Evolutionary conservation across 2,888 invertebrate genomes (phyloP), one percentile per base, ranked within the genome.

Genomic region (Flabesymbios commensalis): DNA sequence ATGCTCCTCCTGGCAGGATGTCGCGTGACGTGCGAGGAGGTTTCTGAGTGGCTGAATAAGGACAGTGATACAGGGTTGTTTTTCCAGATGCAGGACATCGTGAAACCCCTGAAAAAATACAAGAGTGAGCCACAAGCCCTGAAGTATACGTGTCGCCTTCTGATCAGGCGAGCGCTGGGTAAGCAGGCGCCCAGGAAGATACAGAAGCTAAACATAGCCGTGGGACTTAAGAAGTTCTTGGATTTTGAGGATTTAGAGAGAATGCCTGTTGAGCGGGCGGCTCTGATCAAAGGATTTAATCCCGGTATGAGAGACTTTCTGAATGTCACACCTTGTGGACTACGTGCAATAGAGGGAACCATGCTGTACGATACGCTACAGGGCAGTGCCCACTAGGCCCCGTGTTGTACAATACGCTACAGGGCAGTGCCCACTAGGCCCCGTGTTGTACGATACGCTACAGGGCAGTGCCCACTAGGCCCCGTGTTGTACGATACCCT

Each of bases 1-100:
- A 51, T 63, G 56, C 57, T 63, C 4, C 57, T 63, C 14, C n/a
- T 56, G n/a, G 63, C 63, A 22, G 63, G 63, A n/a, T 22, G 22
- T 29, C 17, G 24, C 14, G 56, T 61, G 5, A 28, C 56, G 22
- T 31, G 36, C n/a, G 24, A 39, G 7, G 61, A 61, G 26, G 19
- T 60, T 24, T 24, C 41, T n/a, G 41, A 57, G 10, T 63, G 63
- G 63, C 54, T 54, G 31, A 32, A 47, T 41, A 28, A 24, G 51
- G 48, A 48, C 47, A 51, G 42, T 36, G 39, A 61, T 39, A 31
- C 57, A 19, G 32, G 55, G n/a, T 24, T 36, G 24, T 61, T 61
- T 57, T 60, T 36, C 47, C 45, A 63, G 33, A 29, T n/a, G n/a
- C 14, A 26, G 29, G 39, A 41, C 26, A 33, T 60, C 14, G 24